Evolutionary conservation across 2,113 vertebrate species (phyloP).

Genomic region (Centropus unirufus): DNA sequence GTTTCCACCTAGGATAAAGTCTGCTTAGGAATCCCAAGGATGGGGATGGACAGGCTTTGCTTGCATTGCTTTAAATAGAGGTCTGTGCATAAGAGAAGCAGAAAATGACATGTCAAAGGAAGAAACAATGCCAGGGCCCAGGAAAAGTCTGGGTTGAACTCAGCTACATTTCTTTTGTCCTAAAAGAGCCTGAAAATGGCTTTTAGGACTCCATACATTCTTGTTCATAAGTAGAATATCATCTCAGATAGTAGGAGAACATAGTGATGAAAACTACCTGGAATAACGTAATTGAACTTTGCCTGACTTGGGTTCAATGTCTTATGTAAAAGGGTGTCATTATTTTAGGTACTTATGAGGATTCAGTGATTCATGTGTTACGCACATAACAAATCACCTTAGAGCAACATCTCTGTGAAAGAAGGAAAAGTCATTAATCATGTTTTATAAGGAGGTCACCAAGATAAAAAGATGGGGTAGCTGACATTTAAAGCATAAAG

Average conservation of each 20-base stretch:
- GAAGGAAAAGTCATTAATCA: neutral
- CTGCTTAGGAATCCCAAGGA: neutral
- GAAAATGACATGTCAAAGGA: neutral
- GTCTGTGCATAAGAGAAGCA: neutral
- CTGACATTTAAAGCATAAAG: neutral
- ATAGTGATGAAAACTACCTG: neutral
- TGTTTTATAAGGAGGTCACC: neutral
- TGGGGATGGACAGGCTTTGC: neutral
- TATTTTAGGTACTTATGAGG: neutral
- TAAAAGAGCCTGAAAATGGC: neutral
- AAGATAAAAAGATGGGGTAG: neutral
- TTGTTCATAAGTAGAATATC: neutral
- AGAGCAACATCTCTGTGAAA: neutral
- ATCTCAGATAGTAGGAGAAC: neutral
- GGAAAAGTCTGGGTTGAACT: neutral
- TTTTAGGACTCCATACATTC: neutral
- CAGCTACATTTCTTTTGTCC: neutral
- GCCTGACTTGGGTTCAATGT: neutral
- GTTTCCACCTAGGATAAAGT: neutral
- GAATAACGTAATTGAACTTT: neutral
- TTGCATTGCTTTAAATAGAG: neutral
- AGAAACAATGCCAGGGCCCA: neutral
- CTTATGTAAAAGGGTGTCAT: neutral
- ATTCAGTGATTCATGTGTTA: neutral
- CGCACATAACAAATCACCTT: neutral